Conservation (phyloP, 2,888 invertebrate species). For the Spodoptera littoralis region DNA sequence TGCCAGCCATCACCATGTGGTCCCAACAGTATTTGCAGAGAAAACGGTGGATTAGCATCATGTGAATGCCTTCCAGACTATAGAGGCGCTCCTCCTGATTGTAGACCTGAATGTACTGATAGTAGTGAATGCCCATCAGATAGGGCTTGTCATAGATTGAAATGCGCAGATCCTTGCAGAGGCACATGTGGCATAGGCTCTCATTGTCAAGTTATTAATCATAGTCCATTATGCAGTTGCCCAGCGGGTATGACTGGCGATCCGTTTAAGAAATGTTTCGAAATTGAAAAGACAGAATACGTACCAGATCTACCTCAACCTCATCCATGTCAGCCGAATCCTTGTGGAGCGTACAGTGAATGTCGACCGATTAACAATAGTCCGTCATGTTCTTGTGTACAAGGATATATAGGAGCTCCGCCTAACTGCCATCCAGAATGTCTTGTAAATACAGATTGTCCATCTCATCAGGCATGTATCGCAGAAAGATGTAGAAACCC, state of each 20-base stretch:
- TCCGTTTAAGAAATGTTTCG: slow-evolving; percentile 89
- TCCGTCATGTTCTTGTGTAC: slow-evolving; percentile 94
- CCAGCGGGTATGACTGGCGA: slow-evolving; percentile 90
- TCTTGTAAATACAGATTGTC: slow-evolving; percentile 94
- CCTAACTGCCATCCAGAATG: slow-evolving; percentile 96
- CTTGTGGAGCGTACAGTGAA: slow-evolving; percentile 94
- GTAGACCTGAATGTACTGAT: slow-evolving; percentile 93
- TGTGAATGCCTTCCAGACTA: slow-evolving; percentile 92
- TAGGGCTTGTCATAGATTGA: slow-evolving; percentile 93
- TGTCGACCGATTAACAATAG: slow-evolving; percentile 92
- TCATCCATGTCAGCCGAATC: slow-evolving; percentile 92
- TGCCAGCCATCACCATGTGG: slow-evolving; percentile 94
- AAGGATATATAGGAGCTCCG: slow-evolving; percentile 92
- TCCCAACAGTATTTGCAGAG: slow-evolving; percentile 93
- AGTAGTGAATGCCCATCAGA: slow-evolving; percentile 93
- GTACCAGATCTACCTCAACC: slow-evolving; percentile 62
- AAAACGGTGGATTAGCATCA: slow-evolving; percentile 92
- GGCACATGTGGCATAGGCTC: slow-evolving; percentile 92
- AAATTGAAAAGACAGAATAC: slow-evolving; percentile 64
- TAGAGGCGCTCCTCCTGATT: slow-evolving; percentile 92
- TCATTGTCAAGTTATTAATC: slow-evolving; percentile 93
- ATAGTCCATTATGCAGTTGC: slow-evolving; percentile 94
- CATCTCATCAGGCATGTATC: slow-evolving; percentile 93
- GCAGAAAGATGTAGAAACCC: slow-evolving; percentile 95
- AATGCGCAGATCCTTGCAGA: slow-evolving; percentile 94